phyloP scores from a whole-genome alignment of 2,113 vertebrate genomes.

The Perca fluviatilis region DNA sequence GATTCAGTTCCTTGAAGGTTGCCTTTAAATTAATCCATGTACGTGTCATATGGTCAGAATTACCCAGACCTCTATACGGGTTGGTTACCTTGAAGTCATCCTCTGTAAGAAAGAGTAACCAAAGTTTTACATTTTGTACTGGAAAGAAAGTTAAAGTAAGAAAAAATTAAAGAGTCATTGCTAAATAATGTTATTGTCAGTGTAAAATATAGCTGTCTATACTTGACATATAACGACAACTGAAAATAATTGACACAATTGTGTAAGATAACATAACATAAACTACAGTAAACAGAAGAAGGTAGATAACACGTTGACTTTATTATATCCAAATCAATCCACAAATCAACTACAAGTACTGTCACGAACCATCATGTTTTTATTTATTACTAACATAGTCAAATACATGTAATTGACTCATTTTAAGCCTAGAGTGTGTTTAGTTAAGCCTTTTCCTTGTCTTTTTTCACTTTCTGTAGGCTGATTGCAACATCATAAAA shows the following conservation, averaged over 20 bases:
- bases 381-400: not conserved
- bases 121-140: not conserved
- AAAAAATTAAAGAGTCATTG: not conserved
- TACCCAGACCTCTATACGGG: conserved; percentile 31
- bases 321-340: conserved; percentile 22
- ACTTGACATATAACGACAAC: not conserved
- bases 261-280: conserved; percentile 12
- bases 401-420: not conserved
- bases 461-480: conserved; percentile 14
- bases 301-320: not conserved
- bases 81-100: not conserved
- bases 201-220: not conserved
- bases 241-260: not conserved
- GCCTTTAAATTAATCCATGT: conserved; percentile 74
- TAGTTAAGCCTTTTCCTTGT: not conserved
- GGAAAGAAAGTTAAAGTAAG: not conserved
- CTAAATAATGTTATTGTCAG: not conserved
- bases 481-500: conserved; percentile 45
- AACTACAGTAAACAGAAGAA: conserved; percentile 18
- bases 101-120: not conserved
- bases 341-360: not conserved
- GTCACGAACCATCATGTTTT: not conserved
- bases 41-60: conserved; percentile 57
- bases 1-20: conserved; percentile 88
- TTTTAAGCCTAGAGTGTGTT: not conserved